phyloP scores from a whole-genome alignment of 1,140 invertebrate species.

The Dendrolimus punctatus region DNA sequence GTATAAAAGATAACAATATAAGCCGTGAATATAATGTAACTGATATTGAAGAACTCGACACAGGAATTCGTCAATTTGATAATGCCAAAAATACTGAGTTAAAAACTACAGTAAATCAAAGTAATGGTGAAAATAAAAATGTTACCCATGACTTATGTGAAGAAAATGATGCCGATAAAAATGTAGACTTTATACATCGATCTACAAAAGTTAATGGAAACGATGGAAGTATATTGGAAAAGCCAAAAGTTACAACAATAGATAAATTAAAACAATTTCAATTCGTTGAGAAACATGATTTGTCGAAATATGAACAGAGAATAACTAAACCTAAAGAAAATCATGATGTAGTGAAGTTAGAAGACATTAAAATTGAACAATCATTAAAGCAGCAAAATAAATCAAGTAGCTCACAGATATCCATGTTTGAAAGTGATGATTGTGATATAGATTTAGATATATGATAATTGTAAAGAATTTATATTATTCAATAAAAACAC shows the following conservation, averaged over 20 bases:
- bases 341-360: neutral
- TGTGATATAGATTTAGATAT: slow-evolving; percentile 67
- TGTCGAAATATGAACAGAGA: slow-evolving; percentile 38
- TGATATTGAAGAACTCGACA: slow-evolving; percentile 7
- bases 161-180: slow-evolving; percentile 9
- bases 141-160: slow-evolving; percentile 1
- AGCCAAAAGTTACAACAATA: slow-evolving; percentile 22
- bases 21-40: neutral
- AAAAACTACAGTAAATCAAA: neutral
- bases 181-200: neutral
- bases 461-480: slow-evolving; percentile 22
- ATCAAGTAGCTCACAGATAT: slow-evolving; percentile 47
- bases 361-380: slow-evolving; percentile 5
- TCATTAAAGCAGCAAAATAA: slow-evolving; percentile 6
- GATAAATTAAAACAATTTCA: slow-evolving; percentile 58
- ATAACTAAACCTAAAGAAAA: slow-evolving; percentile 10
- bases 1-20: too few species aligned
- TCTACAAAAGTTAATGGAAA: slow-evolving; percentile 2
- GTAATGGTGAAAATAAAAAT: neutral
- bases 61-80: slow-evolving; percentile 13
- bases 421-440: slow-evolving; percentile 67
- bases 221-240: neutral
- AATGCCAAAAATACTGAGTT: neutral
- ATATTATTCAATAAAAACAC: slow-evolving; percentile 14
- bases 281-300: slow-evolving; percentile 41